Evolutionary conservation across 1,140 invertebrate genomes (phyloP).

Genomic region (Cecropterus lyciades): DNA sequence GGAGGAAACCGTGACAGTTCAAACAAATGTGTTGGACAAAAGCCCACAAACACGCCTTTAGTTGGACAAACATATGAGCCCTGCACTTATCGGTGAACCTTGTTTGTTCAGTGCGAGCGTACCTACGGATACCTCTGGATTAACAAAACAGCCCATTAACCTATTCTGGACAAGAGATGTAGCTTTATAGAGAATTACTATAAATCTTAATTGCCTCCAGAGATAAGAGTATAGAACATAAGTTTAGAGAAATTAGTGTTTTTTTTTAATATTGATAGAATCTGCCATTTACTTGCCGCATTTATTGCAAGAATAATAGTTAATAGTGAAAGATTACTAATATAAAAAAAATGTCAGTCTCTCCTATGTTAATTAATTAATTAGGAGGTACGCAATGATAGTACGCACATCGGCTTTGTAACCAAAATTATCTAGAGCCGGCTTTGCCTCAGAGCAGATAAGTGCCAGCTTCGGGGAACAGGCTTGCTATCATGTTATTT

Average conservation of each 20-base stretch:
- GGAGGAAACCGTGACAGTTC: conserved; percentile 9
- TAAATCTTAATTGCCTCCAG: too few relatives aligned
- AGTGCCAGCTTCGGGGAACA: not conserved
- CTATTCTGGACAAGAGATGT: too few relatives aligned
- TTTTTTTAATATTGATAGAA: too few relatives aligned
- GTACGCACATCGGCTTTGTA: not conserved
- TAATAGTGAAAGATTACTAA: too few relatives aligned
- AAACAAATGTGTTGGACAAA: conserved; percentile 15
- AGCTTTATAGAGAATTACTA: too few relatives aligned
- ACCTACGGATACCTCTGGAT: conserved; percentile 7
- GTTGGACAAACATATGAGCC: conserved; percentile 10
- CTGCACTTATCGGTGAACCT: conserved; percentile 2
- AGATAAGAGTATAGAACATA: too few relatives aligned
- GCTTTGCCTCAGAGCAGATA: conserved; percentile 4
- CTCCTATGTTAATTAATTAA: not conserved
- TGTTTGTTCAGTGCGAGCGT: conserved; percentile 18
- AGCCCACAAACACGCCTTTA: conserved; percentile 8
- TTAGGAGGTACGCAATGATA: not conserved
- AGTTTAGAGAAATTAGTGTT: too few relatives aligned
- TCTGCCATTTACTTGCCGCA: too few relatives aligned
- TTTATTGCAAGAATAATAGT: too few relatives aligned
- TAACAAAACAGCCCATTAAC: too few relatives aligned
- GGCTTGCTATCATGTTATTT: not conserved
- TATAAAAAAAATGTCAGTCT: too few relatives aligned
- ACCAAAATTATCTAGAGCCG: conserved; percentile 3